Conservation (phyloP, 2,797 vertebrate species). For the Melanotaenia pygmaea region DNA sequence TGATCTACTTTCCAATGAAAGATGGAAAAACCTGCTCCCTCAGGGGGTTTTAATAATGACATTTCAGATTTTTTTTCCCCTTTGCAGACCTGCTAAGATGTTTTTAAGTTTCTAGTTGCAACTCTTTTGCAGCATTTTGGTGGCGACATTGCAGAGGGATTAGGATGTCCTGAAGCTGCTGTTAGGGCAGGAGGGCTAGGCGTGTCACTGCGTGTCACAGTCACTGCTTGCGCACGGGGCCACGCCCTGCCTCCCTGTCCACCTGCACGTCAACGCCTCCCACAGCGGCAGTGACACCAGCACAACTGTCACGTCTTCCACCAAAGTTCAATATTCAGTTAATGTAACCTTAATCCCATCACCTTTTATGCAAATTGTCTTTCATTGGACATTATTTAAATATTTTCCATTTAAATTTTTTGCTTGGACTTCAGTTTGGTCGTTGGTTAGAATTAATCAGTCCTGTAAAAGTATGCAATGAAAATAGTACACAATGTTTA, state of each 20-base stretch:
- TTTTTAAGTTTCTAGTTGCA: constrained; percentile 18
- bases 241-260: constrained; percentile 84
- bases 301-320: constrained; percentile 4
- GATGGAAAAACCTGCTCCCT: constrained; percentile 28
- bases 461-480: neutral
- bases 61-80: constrained; percentile 26
- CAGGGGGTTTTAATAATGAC: constrained; percentile 36
- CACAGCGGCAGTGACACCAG: constrained; percentile 17
- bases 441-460: neutral
- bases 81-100: constrained; percentile 1
- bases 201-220: constrained; percentile 86
- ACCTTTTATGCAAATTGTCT: neutral
- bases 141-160: constrained; percentile 12
- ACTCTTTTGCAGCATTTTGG: constrained; percentile 3
- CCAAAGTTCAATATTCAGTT: neutral
- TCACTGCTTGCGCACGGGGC: constrained; percentile 83
- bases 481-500: neutral
- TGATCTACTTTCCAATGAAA: constrained; percentile 14
- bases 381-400: neutral
- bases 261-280: constrained; percentile 65
- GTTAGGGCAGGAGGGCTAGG: constrained; percentile 81
- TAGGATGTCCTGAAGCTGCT: constrained; percentile 36
- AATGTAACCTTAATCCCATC: neutral
- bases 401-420: neutral
- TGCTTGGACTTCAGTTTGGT: neutral